phyloP scores from a whole-genome alignment of 2,113 vertebrate genomes.

The Blennius ocellaris region DNA sequence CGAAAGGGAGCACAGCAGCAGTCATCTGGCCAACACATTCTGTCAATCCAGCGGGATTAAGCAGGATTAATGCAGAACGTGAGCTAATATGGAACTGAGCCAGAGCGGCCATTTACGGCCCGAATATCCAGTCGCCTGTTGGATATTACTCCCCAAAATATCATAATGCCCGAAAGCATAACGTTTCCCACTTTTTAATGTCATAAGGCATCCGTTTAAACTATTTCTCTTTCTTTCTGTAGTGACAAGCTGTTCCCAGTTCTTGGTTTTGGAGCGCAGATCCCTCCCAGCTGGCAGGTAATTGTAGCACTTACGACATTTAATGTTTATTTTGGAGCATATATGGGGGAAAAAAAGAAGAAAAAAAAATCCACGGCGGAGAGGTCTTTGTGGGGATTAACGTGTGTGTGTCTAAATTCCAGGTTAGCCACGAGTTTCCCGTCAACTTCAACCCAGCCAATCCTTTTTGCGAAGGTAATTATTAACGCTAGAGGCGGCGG shows the following conservation, averaged over 20 bases:
- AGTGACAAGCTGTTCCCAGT: slow-evolving; percentile 99
- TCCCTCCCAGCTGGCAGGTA: slow-evolving; percentile 95
- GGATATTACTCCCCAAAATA: background rate
- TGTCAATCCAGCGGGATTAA: background rate
- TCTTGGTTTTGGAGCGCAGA: slow-evolving; percentile 96
- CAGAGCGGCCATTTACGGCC: background rate
- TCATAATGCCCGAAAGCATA: background rate
- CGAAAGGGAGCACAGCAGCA: background rate
- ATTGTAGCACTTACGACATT: background rate
- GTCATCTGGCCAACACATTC: background rate
- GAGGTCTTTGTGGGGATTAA: background rate
- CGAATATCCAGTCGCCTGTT: background rate
- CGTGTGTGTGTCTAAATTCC: slow-evolving; percentile 51
- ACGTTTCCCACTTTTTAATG: background rate
- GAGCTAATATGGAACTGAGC: background rate
- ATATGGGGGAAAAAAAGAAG: no score
- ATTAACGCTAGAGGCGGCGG: background rate
- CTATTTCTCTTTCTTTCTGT: slow-evolving; percentile 1
- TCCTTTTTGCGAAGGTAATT: slow-evolving; percentile 90
- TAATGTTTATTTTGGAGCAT: background rate
- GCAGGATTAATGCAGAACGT: background rate
- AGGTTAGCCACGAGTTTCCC: slow-evolving; percentile 97
- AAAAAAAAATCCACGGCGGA: background rate
- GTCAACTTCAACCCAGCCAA: slow-evolving; percentile 92
- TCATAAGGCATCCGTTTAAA: background rate